Evolutionary conservation across 2,888 invertebrate genomes (phyloP).

Genomic region (Fragum sueziense): DNA sequence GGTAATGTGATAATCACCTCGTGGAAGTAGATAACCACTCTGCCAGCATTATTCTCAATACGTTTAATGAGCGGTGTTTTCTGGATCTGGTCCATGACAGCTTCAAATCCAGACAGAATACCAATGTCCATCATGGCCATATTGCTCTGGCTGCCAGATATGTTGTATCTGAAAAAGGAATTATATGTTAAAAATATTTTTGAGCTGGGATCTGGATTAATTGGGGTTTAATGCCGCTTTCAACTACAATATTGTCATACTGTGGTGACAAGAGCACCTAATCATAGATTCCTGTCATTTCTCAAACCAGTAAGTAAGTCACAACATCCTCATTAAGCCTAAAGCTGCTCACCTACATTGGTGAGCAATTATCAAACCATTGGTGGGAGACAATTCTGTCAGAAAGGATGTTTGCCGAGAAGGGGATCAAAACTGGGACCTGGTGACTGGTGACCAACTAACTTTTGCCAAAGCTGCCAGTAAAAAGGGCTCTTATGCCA

Average conservation of each 20-base stretch:
- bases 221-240: too few relatives aligned
- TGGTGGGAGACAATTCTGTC: too few relatives aligned
- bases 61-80: slow-evolving; percentile 30
- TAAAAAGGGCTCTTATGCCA: not conserved
- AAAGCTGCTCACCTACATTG: not conserved
- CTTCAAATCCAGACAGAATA: slow-evolving; percentile 47
- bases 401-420: not conserved
- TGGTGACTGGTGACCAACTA: not conserved
- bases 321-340: not conserved
- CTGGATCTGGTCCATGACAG: slow-evolving; percentile 22
- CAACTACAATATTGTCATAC: too few relatives aligned
- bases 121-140: slow-evolving; percentile 56
- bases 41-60: slow-evolving; percentile 26
- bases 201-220: too few relatives aligned
- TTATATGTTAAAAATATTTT: too few relatives aligned
- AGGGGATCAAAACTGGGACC: not conserved
- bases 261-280: too few relatives aligned
- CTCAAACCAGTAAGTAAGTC: too few relatives aligned
- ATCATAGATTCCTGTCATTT: too few relatives aligned
- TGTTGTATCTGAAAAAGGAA: slow-evolving; percentile 28
- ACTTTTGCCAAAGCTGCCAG: not conserved
- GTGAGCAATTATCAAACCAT: not conserved
- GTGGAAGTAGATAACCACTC: slow-evolving; percentile 50
- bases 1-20: slow-evolving; percentile 34
- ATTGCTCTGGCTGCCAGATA: slow-evolving; percentile 33